Evolutionary conservation across 2,888 invertebrate genomes (phyloP).

Genomic region (Pinctada fucata): DNA sequence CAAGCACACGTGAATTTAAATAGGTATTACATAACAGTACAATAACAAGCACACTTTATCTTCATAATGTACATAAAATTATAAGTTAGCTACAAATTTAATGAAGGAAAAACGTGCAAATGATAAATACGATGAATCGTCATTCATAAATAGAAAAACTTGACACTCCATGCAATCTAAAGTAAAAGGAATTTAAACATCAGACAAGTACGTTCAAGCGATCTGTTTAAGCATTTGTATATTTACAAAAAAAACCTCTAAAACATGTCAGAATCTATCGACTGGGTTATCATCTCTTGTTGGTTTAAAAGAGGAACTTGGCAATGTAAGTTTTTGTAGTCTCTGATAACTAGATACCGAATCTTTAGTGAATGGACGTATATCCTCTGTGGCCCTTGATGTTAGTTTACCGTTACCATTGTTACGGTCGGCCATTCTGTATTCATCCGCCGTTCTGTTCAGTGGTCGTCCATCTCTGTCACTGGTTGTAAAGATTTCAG

Average conservation of each 20-base stretch:
- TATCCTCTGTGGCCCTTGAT: slow-evolving; percentile 11
- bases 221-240: too few relatives aligned
- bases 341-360: slow-evolving; percentile 31
- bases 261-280: slow-evolving; percentile 11
- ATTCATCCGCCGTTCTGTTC: neutral
- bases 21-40: too few relatives aligned
- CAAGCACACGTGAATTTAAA: too few relatives aligned
- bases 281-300: slow-evolving; percentile 9
- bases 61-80: too few relatives aligned
- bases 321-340: slow-evolving; percentile 32
- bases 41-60: too few relatives aligned
- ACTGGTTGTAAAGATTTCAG: slow-evolving; percentile 32
- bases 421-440: neutral
- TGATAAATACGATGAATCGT: too few relatives aligned
- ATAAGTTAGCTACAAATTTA: too few relatives aligned
- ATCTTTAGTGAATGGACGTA: slow-evolving; percentile 33
- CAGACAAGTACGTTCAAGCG: too few relatives aligned
- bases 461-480: slow-evolving; percentile 31
- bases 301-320: slow-evolving; percentile 17
- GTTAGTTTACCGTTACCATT: slow-evolving; percentile 4
- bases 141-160: too few relatives aligned
- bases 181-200: too few relatives aligned
- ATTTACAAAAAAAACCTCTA: neutral
- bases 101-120: too few relatives aligned
- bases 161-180: too few relatives aligned